These are phyloP conservation scores for Poeciliopsis prolifica DNA, from an alignment of 2,113 vertebrate species.

Conservation along the genomic window DNA sequence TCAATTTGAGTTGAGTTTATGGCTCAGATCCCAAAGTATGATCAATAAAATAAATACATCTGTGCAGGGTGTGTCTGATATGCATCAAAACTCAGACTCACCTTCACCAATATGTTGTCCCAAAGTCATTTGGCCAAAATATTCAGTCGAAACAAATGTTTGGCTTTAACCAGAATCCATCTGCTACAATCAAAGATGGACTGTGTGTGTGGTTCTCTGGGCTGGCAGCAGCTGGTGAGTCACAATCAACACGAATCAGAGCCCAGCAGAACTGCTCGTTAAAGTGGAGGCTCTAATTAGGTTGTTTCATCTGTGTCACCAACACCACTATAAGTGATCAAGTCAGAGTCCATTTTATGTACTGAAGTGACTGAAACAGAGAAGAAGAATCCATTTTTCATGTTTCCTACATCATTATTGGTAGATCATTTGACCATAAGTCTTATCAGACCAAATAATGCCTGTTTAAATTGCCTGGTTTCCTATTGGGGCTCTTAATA, in stretches of 20 bases:
- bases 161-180: conserved; percentile 39
- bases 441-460: no score
- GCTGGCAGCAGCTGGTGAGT: conserved; percentile 63
- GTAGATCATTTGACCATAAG: no score
- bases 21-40: conserved; percentile 8
- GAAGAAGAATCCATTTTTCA: conserved; percentile 5
- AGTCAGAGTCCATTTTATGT: conserved; percentile 38
- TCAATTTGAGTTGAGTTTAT: conserved; percentile 21
- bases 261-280: conserved; percentile 64
- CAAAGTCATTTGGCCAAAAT: conserved; percentile 32
- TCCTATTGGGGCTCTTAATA: no score
- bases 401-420: conserved; percentile 1
- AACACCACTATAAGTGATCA: conserved; percentile 49
- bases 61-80: conserved; percentile 18
- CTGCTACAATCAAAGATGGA: conserved; percentile 21
- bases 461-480: no score
- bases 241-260: conserved; percentile 48
- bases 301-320: conserved; percentile 55
- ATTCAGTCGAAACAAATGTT: conserved; percentile 56
- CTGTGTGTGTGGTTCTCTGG: conserved; percentile 46
- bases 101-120: conserved; percentile 3
- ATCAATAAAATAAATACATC: conserved; percentile 12
- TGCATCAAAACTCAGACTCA: conserved; percentile 22
- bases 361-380: conserved; percentile 22
- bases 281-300: conserved; percentile 70